Base-by-base conservation (phyloP, 2,888 invertebrate genomes). In the Lamellibrachia columna region DNA sequence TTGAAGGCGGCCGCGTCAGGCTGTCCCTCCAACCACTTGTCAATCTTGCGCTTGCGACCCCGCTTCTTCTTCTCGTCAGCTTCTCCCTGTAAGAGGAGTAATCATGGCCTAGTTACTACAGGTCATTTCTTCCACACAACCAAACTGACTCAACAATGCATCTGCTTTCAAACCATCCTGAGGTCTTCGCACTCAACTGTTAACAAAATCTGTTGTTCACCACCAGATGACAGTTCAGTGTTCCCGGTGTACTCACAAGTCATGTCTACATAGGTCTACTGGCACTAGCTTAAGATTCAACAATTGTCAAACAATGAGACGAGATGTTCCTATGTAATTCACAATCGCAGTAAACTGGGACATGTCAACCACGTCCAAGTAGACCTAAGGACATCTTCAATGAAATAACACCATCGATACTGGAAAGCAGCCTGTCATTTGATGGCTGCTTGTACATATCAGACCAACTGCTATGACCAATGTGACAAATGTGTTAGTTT, bases 41-140 rank as follows among this genome's bases (percentile, higher is more conserved):
- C 96, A 55, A 95, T 95, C 93, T 96, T 96, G 55, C 96, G 94
- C 93, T 96, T 96, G 6, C 96, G 94, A 22, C 96, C 96, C 90
- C 96, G 94, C 53, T 95, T 95, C 93, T 95, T 95, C 90, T 95
- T 94, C 91, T 92, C 22, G 6, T 75, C 15, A 22, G 75, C 75
- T 75, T 75, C 75, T 75, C 75, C 75, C 75, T 75, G 75, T 22
- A 6, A n/a, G 75, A 75, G 22, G 4, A 75, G 22, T n/a, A 75
- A 75, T 75, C n/a, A 75, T 3, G 22, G 6, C 3, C 75, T 15
- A 75, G 75, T 75, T 75, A 11, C n/a, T 75, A 22, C 11, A 9
- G 22, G 8, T 60, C 22, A 75, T 22, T 75, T 9, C 22, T 75
- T n/a, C n/a, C 15, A 15, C 75, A 15, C 22, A 22, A 75, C 22